Conservation (phyloP, 1,140 invertebrate species). For the Dendrolimus kikuchii region DNA sequence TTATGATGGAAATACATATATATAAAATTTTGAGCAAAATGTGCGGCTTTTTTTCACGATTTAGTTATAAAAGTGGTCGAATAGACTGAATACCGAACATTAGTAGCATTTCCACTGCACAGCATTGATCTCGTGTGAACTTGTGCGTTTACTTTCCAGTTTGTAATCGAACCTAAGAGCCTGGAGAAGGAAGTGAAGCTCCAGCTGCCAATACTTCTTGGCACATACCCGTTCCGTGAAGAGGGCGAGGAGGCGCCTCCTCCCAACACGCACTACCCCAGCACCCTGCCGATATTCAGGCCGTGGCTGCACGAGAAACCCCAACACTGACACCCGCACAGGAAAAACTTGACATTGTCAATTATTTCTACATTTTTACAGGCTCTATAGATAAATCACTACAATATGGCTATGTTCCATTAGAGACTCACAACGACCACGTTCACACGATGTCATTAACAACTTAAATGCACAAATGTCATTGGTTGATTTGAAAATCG, state of each 20-base stretch:
- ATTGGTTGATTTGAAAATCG: no score
- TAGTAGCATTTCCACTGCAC: no score
- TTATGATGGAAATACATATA: no score
- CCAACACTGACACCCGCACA: conserved; percentile 20
- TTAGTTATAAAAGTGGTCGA: no score
- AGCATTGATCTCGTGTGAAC: background rate
- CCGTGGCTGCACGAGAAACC: conserved; percentile 86
- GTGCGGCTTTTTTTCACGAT: no score
- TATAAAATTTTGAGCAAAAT: no score
- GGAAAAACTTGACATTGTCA: background rate
- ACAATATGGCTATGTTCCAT: no score
- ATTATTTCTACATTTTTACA: background rate
- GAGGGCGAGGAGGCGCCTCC: conserved; percentile 74
- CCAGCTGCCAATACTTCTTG: conserved; percentile 93
- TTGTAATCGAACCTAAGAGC: conserved; percentile 92
- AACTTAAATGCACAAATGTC: no score
- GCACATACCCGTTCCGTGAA: conserved; percentile 90
- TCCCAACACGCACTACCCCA: conserved; percentile 89
- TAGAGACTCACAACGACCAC: no score
- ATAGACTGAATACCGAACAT: no score
- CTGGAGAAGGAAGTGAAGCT: conserved; percentile 93
- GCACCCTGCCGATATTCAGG: conserved; percentile 92
- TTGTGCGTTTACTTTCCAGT: conserved; percentile 74
- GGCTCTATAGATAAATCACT: no score
- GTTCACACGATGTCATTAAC: no score